Evolutionary conservation across 2,797 vertebrate genomes (phyloP), one percentile per base, ranked within the genome.

Genomic region (Echeneis naucrates): DNA sequence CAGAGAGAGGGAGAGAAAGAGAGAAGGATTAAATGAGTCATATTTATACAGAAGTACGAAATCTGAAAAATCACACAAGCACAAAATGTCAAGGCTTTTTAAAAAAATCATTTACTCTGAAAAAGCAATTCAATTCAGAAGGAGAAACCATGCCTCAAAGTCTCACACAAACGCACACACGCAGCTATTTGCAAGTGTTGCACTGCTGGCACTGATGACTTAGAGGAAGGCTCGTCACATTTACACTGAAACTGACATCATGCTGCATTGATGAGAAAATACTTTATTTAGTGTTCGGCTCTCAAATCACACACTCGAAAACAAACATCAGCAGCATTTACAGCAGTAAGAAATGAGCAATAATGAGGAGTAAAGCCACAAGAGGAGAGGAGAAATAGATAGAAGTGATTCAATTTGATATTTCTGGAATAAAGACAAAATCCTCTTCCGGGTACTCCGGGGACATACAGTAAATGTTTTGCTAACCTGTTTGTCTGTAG

Each of bases 401-500:
- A 19, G n/a, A n/a, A 35, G 27, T 47, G 76, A 86, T 77, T 77
- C 26, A 53, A 77, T 80, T 52, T 61, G 72, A 66, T 73, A 78
- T 83, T 86, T 84, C 32, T 67, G 61, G 76, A 83, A 57, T 33
- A 17, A 17, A 77, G 58, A 50, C 19, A 48, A 78, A 82, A 63
- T 21, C 70, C 14, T 74, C 60, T 74, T 47, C 42, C 2, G 16
- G 51, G 55, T 37, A 37, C 35, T 75, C 24, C 1, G 14, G 57
- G 56, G 66, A 50, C 44, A 21, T 69, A 35, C 76, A 83, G 71
- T 81, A 75, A 82, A 58, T 24, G 26, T 78, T 84, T 60, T 75
- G 75, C 85, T 85, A 78, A 81, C 56, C 78, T 70, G 78, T 80
- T 83, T 77, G 48, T 72, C 62, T 75, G 68, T 78, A 61, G 75